Evolutionary conservation across 1,140 invertebrate genomes (phyloP), one percentile per base, ranked within the genome.

Genomic region (Platyura marginata): DNA sequence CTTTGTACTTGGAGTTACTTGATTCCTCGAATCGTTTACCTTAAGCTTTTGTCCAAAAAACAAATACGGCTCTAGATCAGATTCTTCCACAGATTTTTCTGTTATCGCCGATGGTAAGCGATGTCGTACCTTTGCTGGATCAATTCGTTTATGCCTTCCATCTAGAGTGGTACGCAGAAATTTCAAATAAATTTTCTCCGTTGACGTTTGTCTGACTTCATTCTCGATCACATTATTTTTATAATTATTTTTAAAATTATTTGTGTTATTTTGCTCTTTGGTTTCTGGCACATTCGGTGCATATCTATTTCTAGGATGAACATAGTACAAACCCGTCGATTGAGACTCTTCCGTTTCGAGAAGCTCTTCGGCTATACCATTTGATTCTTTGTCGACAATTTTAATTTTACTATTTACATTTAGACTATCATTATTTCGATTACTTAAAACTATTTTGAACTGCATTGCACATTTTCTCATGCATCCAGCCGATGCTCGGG

Each of bases 391-490:
- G 47, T 40, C 2, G 38, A 23, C 44, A 2, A 22, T 15, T 5
- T 41, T 29, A 13, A 21, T 43, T 15, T 23, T 29, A 15, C 16
- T 38, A 23, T 40, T 20, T 19, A 22, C 22, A 35, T 19, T 10
- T 3, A 25, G 15, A 19, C 29, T n/a, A 34, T 3, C 21, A 41
- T 23, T n/a, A 41, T 21, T 51, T 15, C 48, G 44, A 11, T 40
- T 47, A 15, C 6, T 36, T 29, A 23, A 45, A 18, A 42, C 44
- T 3, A 55, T 40, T 52, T 55, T 53, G n/a, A 51, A 47, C 51
- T 57, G 57, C 20, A 54, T 59, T 6, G 56, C 51, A 35, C 57
- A 60, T 37, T 56, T 54, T 1, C 57, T 47, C 54, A 59, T 60
- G 40, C 57, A 60, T 32, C 57, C 57, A 19, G 57, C 57, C 20